These are phyloP conservation scores for Escarpia spicata DNA, from an alignment of 2,888 invertebrate genomes.

Conservation along the genomic window DNA sequence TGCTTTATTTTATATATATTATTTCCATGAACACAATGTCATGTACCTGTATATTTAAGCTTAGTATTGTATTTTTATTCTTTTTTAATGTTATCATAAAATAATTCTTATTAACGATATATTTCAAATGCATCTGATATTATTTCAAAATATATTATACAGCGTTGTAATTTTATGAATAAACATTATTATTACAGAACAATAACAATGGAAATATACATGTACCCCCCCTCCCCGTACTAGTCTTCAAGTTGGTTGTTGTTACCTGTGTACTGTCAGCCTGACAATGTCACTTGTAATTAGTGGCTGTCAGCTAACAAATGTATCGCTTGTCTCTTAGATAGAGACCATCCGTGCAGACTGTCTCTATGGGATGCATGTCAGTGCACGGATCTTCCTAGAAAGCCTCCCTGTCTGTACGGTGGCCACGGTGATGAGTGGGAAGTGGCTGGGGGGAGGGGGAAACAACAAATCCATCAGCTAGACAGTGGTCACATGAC, in stretches of 20 bases:
- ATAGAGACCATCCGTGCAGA: neutral
- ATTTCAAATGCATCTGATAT: too few relatives aligned
- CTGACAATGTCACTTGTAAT: neutral
- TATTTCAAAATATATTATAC: too few relatives aligned
- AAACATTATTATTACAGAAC: too few relatives aligned
- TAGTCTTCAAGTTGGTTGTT: neutral
- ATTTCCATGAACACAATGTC: too few relatives aligned
- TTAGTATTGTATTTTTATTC: too few relatives aligned
- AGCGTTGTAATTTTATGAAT: too few relatives aligned
- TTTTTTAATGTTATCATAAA: too few relatives aligned
- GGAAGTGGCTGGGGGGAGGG: neutral
- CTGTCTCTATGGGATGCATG: neutral
- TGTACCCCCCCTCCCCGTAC: too few relatives aligned
- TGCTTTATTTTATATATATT: too few relatives aligned
- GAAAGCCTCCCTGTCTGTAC: neutral
- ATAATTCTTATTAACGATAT: too few relatives aligned
- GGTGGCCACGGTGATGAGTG: neutral
- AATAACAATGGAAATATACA: too few relatives aligned
- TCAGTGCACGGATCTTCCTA: neutral
- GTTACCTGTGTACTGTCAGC: neutral
- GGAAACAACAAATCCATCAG: neutral
- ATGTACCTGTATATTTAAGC: too few relatives aligned
- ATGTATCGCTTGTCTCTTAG: neutral
- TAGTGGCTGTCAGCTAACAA: neutral
- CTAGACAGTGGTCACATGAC: neutral